A percentile compares a stretch with the other conserved stretches of the same genome.
These are phyloP conservation scores for Nicator chloris DNA, from an alignment of 2,113 vertebrate genomes.

Conservation along the genomic window DNA sequence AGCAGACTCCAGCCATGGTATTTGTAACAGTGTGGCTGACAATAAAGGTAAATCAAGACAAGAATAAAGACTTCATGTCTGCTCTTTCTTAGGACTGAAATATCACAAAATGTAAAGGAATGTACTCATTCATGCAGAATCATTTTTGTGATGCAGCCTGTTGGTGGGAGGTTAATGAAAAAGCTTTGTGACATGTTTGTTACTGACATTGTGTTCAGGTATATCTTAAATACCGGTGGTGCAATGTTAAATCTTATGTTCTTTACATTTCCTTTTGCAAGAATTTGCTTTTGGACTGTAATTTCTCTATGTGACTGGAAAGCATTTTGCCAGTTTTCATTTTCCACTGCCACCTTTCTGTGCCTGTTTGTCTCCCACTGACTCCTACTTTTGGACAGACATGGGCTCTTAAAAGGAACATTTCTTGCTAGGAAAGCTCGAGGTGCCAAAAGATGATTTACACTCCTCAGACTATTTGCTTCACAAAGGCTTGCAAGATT, in stretches of 20 bases:
- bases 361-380: not conserved
- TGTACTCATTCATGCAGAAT: not conserved
- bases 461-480: not conserved
- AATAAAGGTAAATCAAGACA: not conserved
- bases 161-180: not conserved
- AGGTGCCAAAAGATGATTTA: not conserved
- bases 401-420: not conserved
- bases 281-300: not conserved
- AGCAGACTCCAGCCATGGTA: not conserved
- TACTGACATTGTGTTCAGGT: not conserved
- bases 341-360: not conserved
- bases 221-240: not conserved
- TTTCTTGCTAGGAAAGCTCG: not conserved
- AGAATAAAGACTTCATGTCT: not conserved
- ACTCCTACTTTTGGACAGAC: not conserved
- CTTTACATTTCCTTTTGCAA: not conserved
- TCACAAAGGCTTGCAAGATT: not conserved
- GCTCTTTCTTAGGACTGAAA: not conserved
- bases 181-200: not conserved
- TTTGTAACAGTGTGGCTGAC: not conserved
- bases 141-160: not conserved
- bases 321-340: not conserved
- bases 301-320: not conserved
- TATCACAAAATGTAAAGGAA: not conserved
- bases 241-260: not conserved